Evolutionary conservation across 2,888 invertebrate species (phyloP).

Genomic region (Tanytarsus gracilentus): DNA sequence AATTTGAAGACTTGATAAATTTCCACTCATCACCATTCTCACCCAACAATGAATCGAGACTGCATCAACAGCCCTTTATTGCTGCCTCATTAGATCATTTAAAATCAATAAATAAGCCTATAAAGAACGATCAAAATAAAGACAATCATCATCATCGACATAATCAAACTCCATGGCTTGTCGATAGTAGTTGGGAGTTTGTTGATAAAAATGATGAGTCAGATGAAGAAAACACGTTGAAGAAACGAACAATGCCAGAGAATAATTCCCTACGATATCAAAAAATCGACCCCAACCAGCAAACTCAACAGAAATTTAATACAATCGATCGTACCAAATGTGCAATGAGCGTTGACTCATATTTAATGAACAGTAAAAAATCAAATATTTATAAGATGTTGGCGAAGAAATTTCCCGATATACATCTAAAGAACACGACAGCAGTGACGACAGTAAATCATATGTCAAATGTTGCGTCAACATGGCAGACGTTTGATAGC

Average conservation of each 20-base stretch:
- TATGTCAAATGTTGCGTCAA: conserved; percentile 9
- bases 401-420: conserved; percentile 40
- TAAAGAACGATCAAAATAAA: conserved; percentile 34
- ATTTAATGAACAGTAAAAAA: conserved; percentile 28
- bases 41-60: background rate
- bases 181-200: conserved; percentile 87
- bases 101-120: conserved; percentile 32
- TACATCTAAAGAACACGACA: conserved; percentile 33
- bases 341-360: conserved; percentile 32
- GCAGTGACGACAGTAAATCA: background rate
- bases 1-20: conserved; percentile 36
- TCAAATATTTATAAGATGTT: conserved; percentile 43
- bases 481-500: conserved; percentile 26
- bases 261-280: conserved; percentile 15
- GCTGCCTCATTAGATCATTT: conserved; percentile 43
- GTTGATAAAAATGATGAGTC: conserved; percentile 43
- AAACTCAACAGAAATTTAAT: conserved; percentile 27
- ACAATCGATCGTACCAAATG: conserved; percentile 36
- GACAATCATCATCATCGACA: conserved; percentile 39
- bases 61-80: conserved; percentile 37
- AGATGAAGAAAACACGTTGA: conserved; percentile 35
- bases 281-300: background rate
- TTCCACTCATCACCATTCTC: conserved; percentile 39
- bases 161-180: conserved; percentile 61
- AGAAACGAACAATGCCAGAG: conserved; percentile 5